Conservation (phyloP, 2,888 invertebrate genomes). For the Poecilus cupreus region DNA sequence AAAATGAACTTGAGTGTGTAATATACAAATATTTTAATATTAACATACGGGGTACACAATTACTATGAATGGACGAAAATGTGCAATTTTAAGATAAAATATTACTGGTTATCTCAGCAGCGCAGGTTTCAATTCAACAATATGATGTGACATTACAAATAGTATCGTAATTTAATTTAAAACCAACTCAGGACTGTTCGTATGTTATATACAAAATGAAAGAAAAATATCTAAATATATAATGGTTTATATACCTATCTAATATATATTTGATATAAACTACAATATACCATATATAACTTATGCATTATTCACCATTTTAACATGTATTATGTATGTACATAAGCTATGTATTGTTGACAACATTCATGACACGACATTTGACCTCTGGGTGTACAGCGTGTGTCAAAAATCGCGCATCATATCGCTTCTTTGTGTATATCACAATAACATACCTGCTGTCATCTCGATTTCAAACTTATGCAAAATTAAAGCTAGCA, state of each 20-base stretch:
- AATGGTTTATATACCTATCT: conserved; percentile 52
- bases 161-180: conserved; percentile 16
- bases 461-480: conserved; percentile 14
- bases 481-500: background rate
- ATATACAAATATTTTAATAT: conserved; percentile 58
- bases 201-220: conserved; percentile 50
- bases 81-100: conserved; percentile 55
- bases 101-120: conserved; percentile 37
- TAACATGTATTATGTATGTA: conserved; percentile 54
- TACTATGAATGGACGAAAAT: conserved; percentile 56
- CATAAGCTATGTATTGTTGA: conserved; percentile 55
- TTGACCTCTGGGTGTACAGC: background rate
- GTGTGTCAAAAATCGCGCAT: conserved; percentile 6
- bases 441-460: conserved; percentile 46
- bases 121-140: conserved; percentile 31
- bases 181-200: conserved; percentile 2
- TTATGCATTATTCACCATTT: conserved; percentile 50
- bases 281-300: conserved; percentile 54
- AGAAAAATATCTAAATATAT: conserved; percentile 42
- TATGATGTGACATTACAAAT: conserved; percentile 42
- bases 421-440: conserved; percentile 13
- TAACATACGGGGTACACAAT: conserved; percentile 50
- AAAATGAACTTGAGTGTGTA: conserved; percentile 4
- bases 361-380: conserved; percentile 26
- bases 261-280: conserved; percentile 58